Evolutionary conservation across 2,113 vertebrate species (phyloP), one percentile per base, ranked within the genome.

Genomic region (Lipotes vexillifer): DNA sequence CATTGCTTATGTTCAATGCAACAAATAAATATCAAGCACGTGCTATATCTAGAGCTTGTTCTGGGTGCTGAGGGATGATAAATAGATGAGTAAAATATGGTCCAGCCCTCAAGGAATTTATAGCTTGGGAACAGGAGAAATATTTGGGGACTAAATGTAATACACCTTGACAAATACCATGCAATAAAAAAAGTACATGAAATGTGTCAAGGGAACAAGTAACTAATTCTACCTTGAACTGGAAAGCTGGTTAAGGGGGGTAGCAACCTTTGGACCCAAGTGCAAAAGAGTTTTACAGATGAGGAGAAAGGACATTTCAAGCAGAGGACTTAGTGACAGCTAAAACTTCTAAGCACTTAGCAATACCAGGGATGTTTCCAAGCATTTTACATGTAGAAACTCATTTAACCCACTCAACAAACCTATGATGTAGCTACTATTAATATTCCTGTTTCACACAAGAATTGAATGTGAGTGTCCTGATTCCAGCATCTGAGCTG

Each of bases 141-240:
- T 63, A 89, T 69, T 74, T 66, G 6, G 14, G 46, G 27, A 88
- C 38, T 81, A 94, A 96, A 59, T 82, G 71, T 72, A 93, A 85
- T 59, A 84, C 8, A 92, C 3, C 57, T 83, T 92, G 57, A 69
- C n/a, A 94, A 92, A 92, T 65, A 29, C 29, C 52, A 52, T n/a
- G 27, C 80, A 94, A 33, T 83, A 36, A 90, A 55, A 92, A 87
- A 96, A 90, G 95, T 82, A 80, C 4, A 9, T 83, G 23, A 87
- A 87, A 72, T 12, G 20, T 84, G 46, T 72, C 52, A 71, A 29
- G 41, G 69, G 88, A 90, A 82, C 9, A 74, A 84, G 21, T 38
- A 93, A 57, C 81, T 96, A 80, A 95, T 38, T 65, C 46, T 92
- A 17, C 20, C 38, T 81, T 82, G 29, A 96, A 74, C 69, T 63